Conservation (phyloP, 2,888 invertebrate species). For the Meiosimyza platycephala region DNA sequence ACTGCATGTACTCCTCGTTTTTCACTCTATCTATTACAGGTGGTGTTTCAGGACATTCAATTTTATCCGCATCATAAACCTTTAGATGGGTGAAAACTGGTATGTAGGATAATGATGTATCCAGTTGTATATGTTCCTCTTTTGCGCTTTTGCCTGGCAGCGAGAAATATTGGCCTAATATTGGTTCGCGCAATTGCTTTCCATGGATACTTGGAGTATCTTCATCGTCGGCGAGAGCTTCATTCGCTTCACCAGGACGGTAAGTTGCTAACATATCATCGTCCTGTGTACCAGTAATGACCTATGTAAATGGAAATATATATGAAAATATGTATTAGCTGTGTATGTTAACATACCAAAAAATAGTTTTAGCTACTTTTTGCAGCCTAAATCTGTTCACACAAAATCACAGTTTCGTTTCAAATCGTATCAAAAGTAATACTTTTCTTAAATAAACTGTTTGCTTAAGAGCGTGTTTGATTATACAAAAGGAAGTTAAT, state of each 20-base stretch:
- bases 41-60: conserved; percentile 72
- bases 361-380: no score
- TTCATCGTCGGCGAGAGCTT: conserved; percentile 37
- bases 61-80: conserved; percentile 71
- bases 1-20: conserved; percentile 56
- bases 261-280: conserved; percentile 34
- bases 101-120: conserved; percentile 74
- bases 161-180: conserved; percentile 72
- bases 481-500: no score
- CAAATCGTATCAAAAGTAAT: no score
- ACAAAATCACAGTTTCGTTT: no score
- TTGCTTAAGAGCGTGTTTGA: no score
- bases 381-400: no score
- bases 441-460: no score
- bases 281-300: conserved; percentile 44
- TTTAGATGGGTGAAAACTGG: conserved; percentile 78
- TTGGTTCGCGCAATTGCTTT: conserved; percentile 69
- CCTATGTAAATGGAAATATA: conserved; percentile 31
- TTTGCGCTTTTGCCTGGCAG: conserved; percentile 67
- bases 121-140: conserved; percentile 70
- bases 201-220: conserved; percentile 68
- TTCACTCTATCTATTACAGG: conserved; percentile 66
- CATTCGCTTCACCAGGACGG: conserved; percentile 31
- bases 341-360: no score
- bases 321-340: no score